Evolutionary conservation across 2,797 vertebrate species (phyloP).

Genomic region (Sparus aurata): DNA sequence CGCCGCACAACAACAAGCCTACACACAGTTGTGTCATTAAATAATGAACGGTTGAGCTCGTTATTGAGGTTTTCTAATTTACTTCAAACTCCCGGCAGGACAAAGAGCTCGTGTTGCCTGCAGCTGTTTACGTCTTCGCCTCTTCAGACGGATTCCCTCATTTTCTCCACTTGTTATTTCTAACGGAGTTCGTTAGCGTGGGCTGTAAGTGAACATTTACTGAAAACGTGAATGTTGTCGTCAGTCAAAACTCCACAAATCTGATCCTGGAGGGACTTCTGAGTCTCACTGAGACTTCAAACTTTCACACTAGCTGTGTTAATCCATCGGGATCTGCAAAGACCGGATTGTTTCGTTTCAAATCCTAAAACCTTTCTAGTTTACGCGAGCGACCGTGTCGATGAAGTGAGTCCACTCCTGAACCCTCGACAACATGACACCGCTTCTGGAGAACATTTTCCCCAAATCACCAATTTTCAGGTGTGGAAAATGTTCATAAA

Average conservation of each 20-base stretch:
- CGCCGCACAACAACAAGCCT: background rate
- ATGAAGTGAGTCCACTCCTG: no score
- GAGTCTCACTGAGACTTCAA: no score
- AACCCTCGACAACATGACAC: no score
- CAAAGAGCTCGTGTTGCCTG: background rate
- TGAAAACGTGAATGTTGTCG: no score
- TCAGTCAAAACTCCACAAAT: no score
- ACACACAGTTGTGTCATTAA: background rate
- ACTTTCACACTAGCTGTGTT: no score
- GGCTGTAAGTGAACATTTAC: background rate
- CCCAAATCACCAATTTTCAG: background rate
- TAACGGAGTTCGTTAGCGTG: background rate
- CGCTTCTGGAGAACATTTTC: no score
- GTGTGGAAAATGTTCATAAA: background rate
- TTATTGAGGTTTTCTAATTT: background rate
- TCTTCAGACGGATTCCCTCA: background rate
- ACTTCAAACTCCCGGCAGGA: background rate
- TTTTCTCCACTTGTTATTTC: background rate
- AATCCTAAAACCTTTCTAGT: no score
- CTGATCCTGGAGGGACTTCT: no score
- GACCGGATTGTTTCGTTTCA: no score
- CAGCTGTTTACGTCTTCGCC: background rate
- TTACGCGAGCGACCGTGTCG: no score
- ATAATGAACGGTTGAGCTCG: background rate
- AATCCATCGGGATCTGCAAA: no score